phyloP scores from a whole-genome alignment of 2,888 invertebrate species.

The Chrysolina haemoptera region DNA sequence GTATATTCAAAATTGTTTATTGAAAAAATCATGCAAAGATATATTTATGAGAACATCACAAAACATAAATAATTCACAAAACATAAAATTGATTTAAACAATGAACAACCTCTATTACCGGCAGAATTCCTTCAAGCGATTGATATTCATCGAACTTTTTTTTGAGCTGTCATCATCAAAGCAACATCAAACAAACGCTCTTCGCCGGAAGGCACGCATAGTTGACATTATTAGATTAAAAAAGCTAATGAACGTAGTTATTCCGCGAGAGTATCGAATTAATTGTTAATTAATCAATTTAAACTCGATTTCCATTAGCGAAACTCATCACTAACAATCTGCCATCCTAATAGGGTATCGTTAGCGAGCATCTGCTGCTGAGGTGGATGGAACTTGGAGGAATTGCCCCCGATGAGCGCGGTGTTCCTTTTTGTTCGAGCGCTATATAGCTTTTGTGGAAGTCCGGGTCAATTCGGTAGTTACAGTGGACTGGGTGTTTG shows the following conservation, averaged over 20 bases:
- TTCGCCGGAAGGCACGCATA: constrained; percentile 28
- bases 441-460: constrained; percentile 11
- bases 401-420: constrained; percentile 16
- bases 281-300: constrained; percentile 38
- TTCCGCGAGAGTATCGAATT: constrained; percentile 24
- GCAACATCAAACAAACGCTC: constrained; percentile 32
- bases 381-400: constrained; percentile 32
- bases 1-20: no score
- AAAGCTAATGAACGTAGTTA: constrained; percentile 36
- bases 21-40: no score
- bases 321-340: constrained; percentile 44
- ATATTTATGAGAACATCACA: no score
- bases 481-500: no score
- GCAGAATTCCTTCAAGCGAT: background rate
- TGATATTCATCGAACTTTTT: background rate
- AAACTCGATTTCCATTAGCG: constrained; percentile 41
- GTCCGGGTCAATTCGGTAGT: background rate
- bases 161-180: background rate
- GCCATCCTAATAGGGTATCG: constrained; percentile 41
- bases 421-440: constrained; percentile 19
- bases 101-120: no score
- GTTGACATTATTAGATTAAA: constrained; percentile 34
- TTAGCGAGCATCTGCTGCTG: constrained; percentile 39
- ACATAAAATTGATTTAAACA: no score
- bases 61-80: no score